Base-by-base conservation (phyloP, 2,797 vertebrate species). In the Bradypodion pumilum region DNA sequence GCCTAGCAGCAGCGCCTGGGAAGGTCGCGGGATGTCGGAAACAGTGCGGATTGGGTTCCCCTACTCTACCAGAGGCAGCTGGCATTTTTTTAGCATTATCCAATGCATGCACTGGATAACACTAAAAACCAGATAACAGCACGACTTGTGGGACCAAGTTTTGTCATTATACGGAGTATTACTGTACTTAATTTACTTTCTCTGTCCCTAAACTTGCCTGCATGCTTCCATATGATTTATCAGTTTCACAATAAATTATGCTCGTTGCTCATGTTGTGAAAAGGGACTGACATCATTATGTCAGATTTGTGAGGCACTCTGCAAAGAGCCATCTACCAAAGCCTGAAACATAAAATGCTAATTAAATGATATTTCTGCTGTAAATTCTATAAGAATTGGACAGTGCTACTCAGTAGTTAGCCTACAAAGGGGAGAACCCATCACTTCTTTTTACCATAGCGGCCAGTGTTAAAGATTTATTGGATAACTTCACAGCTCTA, bases 351-450 rank as follows among this genome's bases (percentile, higher is more conserved):
- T 56, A 27, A 85, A 59, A 35, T n/a, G 23, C 56, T 72, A 25
- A 84, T 74, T 74, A 84, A 7, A n/a, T 73, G 52, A 83, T 52
- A 19, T 40, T 87, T 77, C 80, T 84, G 78, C 62, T 74, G 12
- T 89, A 84, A 56, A 10, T 3, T 79, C 59, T 44, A 66, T 66
- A 85, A 84, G 1, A 87, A 69, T 25, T 1, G 0, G 27, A 19
- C 35, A 60, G 40, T 84, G 78, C 78, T 80, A n/a, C 7, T 85
- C 46, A 72, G 15, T 60, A 44, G 35, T 90, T 52, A 79, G 74
- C 19, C 9, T 73, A 46, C 10, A 37, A 37, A 49, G 42, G 49
- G 23, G 42, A 40, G 21, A 60, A 9, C 27, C 7, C 32, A 63
- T 1, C 25, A 2, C 5, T 15, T 44, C 69, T 19, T 80, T 74